Base-by-base conservation (phyloP, 2,888 invertebrate genomes). In the Rhogogaster chlorosoma region DNA sequence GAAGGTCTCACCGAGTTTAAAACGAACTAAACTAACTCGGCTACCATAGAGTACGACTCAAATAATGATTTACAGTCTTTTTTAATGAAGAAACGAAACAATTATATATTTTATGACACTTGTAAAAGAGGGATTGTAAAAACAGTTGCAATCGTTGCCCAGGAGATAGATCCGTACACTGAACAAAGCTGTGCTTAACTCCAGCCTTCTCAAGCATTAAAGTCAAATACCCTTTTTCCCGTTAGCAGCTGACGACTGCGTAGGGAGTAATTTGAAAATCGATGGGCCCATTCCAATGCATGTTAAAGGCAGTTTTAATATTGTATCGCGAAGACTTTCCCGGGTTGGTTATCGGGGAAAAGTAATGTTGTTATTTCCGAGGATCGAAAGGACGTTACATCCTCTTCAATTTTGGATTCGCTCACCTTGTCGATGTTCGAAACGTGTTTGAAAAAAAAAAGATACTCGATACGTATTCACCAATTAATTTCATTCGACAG, bases 61-160 rank as follows among this genome's bases (percentile, higher is more conserved):
- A 67, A 49, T 22, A 83, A 70, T 83, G 83, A 83, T 83, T 83
- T 83, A 67, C 67, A 18, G 61, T 32, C 64, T 42, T 83, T 70
- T 80, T 83, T 83, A 83, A 83, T 70, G 83, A 67, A 61, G 57
- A 80, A 80, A 42, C 67, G 83, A 83, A 83, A 67, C 83, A 83
- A 83, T 83, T 67, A 67, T 45, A 45, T 70, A 29, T 45, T 67
- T 83, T 83, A 83, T 49, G 83, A 83, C 45, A 83, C 67, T 83
- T 83, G 83, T 83, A 83, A 67, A 83, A 67, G 18, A 32, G 70
- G 29, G 64, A 29, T 83, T n/a, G 64, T 83, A 49, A 83, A 83
- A 70, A 64, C 67, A 67, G 83, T 83, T 83, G 83, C 67, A 45
- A 80, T 80, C 80, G 83, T 32, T 29, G 18, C 29, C 7, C 32